Evolutionary conservation across 2,888 invertebrate genomes (phyloP), one percentile per base, ranked within the genome.

Genomic region (Aphodius sticticus): DNA sequence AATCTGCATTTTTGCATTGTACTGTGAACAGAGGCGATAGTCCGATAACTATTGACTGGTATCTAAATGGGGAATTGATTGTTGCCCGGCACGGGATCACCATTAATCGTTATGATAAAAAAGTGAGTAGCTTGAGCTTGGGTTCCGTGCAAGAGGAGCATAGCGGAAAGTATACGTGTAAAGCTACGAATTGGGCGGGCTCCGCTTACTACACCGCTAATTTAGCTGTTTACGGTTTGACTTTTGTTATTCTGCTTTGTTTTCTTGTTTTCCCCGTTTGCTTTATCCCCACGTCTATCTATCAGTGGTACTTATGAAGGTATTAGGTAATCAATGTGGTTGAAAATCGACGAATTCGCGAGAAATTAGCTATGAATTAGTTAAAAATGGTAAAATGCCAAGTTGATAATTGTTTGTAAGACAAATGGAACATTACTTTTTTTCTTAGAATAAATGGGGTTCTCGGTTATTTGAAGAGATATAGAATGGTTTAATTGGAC

Each of bases 11-110:
- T 79, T 92, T 94, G 3, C 93, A 93, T 83, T 96, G 96, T 88
- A 93, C 94, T 90, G 93, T 95, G 70, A 92, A 92, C 76, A 95
- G 95, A 88, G 96, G 97, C 72, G 96, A 96, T 88, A 92, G 93
- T 85, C 96, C 96, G 2, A 91, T 96, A 70, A 91, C 92, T 81
- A 92, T 95, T 69, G 89, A 91, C 76, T 95, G 95, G 95, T 91
- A 91, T 69, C 91, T 93, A 84, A 92, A 92, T 80, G 93, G 92
- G 85, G 90, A 91, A 81, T 91, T 92, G 80, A 92, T 94, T 87
- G 72, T 74, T 14, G 91, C 91, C 85, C 91, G 88, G 88, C 90
- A 90, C 16, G 88, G 89, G 83, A 92, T 93, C 83, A 90, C 93
- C 78, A 90, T 91, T 0, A 90, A 93, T 76, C 37, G 76, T 12